Evolutionary conservation across 2,797 vertebrate species (phyloP), one percentile per base, ranked within the genome.

Genomic region (Dendrocincla tyrannina): DNA sequence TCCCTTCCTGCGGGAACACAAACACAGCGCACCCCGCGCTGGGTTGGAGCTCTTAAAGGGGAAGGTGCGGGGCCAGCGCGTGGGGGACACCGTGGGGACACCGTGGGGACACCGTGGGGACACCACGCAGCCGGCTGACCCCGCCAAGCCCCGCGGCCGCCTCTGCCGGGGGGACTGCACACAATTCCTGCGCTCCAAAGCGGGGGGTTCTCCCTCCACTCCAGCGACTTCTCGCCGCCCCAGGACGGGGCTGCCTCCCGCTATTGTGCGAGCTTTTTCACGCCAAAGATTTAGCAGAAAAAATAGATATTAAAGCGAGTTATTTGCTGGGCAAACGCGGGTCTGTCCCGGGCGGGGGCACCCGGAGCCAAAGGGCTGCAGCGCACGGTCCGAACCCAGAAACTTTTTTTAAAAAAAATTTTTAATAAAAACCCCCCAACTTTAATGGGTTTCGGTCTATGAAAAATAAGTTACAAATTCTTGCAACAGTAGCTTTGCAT

Each of bases 401-500:
- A 96, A 95, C 49, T 86, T 91, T 85, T 94, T 88, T 22, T 3
- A 19, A 44, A 44, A 18, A 39, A 3, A 2, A 3, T 1, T 30
- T 88, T 75, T 64, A 42, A 17, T 18, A 52, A n/a, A 56, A 37
- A n/a, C 23, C 10, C 4, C 15, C 8, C 42, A 91, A 96, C 80
- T 97, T 97, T 97, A 95, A 97, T 55, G 85, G 72, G 67, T 97
- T 96, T 64, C 91, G 86, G 75, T 88, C 92, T 97, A 96, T 94
- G 93, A 97, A 97, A 98, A 97, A 97, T 97, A 97, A 98, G 97
- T 98, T 97, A 97, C 97, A 95, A 97, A 97, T 95, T 97, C 98
- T 98, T 98, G 98, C 98, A 99, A 99, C 99, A 99, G 99, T 99
- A 98, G 98, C 99, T 97, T 97, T 97, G 95, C 96, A 96, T 95